Evolutionary conservation across 2,888 invertebrate species (phyloP).

Genomic region (Sisyra nigra): DNA sequence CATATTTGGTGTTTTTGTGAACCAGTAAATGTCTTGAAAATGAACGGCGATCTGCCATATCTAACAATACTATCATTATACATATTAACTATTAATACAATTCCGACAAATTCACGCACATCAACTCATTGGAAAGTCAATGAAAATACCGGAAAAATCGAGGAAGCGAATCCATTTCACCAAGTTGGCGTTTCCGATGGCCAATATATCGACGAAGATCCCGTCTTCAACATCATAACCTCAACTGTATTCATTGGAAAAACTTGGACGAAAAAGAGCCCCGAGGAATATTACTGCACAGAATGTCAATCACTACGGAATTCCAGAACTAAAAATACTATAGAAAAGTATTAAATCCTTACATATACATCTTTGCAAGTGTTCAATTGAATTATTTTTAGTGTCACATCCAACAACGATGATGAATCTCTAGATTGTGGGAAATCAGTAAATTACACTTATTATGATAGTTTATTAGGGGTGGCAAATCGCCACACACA

Average conservation of each 20-base stretch:
- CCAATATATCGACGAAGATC: constrained; percentile 31
- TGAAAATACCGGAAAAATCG: constrained; percentile 56
- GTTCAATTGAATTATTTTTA: background rate
- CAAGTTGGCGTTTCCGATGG: constrained; percentile 27
- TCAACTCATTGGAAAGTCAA: constrained; percentile 73
- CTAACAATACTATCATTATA: constrained; percentile 48
- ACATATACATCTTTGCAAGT: background rate
- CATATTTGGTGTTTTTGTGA: too few relatives aligned
- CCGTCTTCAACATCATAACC: constrained; percentile 58
- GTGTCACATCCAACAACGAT: constrained; percentile 19
- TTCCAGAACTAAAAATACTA: constrained; percentile 25
- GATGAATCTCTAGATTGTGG: constrained; percentile 66
- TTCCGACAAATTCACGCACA: constrained; percentile 61
- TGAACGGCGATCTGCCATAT: constrained; percentile 40
- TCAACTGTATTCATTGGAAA: constrained; percentile 51
- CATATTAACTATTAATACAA: constrained; percentile 53
- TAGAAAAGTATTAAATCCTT: constrained; percentile 12
- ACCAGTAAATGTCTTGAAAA: constrained; percentile 14
- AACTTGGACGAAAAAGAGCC: constrained; percentile 47
- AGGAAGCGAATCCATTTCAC: constrained; percentile 41
- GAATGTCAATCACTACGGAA: constrained; percentile 40
- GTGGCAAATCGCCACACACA: constrained; percentile 70
- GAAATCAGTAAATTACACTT: constrained; percentile 73
- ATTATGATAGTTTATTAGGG: constrained; percentile 76
- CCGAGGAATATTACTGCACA: constrained; percentile 42